Percentiles rank a stretch among this genome's conserved stretches.
phyloP scores from a whole-genome alignment of 2,797 vertebrate species.

The Crypturellus tataupa region DNA sequence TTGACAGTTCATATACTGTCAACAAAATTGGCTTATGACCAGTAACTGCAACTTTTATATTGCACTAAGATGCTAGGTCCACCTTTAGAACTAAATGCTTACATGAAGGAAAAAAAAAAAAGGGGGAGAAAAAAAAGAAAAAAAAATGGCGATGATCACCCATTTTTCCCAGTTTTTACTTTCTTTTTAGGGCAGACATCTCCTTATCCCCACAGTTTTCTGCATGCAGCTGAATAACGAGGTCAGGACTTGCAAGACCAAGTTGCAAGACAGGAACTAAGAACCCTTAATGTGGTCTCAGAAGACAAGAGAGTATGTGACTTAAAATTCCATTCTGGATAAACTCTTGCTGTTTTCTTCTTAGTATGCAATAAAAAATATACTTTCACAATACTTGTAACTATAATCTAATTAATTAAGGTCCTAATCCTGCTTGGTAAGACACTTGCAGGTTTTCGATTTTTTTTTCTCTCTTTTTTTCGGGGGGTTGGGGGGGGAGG shows the following conservation, averaged over 20 bases:
- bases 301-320: neutral
- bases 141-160: neutral
- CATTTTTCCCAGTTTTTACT: neutral
- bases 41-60: neutral
- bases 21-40: neutral
- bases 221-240: neutral
- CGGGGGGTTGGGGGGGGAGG: no score
- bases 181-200: neutral
- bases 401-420: neutral
- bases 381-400: accelerated
- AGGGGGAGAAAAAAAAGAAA: neutral
- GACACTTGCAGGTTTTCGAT: no score
- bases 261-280: neutral
- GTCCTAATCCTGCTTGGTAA: neutral
- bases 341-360: neutral
- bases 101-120: neutral
- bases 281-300: neutral
- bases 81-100: neutral
- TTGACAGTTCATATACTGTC: neutral
- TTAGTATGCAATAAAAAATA: accelerated
- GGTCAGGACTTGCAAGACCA: neutral
- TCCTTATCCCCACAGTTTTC: neutral
- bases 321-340: neutral
- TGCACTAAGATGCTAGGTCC: neutral
- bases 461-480: neutral